A percentile compares a stretch with the other conserved stretches of the same genome.
Evolutionary conservation across 2,888 invertebrate genomes (phyloP).

Genomic region (Branchellion lobata): DNA sequence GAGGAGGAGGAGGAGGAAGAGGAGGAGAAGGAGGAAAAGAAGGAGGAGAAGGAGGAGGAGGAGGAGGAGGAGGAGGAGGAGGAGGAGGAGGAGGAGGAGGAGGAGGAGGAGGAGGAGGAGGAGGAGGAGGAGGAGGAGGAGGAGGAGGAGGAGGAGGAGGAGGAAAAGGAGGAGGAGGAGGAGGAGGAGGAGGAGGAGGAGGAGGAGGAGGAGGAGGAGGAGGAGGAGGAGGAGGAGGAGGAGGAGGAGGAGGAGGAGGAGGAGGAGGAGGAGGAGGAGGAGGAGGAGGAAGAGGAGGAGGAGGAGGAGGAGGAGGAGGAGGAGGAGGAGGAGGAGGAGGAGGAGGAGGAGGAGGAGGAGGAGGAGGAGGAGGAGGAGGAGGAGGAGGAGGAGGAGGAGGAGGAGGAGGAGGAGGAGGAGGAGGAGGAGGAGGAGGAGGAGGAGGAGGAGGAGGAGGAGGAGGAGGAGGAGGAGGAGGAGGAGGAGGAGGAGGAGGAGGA

Average conservation of each 20-base stretch:
- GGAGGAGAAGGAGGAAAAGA: slow-evolving; percentile 28
- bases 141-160: slow-evolving; percentile 41
- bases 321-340: not conserved
- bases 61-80: not conserved
- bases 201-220: not conserved
- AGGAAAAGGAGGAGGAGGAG: not conserved
- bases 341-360: not conserved
- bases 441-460: slow-evolving; percentile 3
- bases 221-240: slow-evolving; percentile 11
- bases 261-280: not conserved
- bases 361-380: not conserved
- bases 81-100: not conserved
- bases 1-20: slow-evolving; percentile 10
- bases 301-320: slow-evolving; percentile 8
- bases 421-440: slow-evolving; percentile 5
- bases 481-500: not conserved
- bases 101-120: slow-evolving; percentile 8
- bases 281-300: not conserved
- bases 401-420: slow-evolving; percentile 13
- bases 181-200: not conserved
- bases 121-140: slow-evolving; percentile 1
- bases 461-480: not conserved
- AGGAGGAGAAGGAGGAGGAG: not conserved
- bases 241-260: slow-evolving; percentile 4
- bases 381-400: slow-evolving; percentile 2